Evolutionary conservation across 2,113 vertebrate species (phyloP), one percentile per base, ranked within the genome.

Genomic region (Spheniscus mendiculus): DNA sequence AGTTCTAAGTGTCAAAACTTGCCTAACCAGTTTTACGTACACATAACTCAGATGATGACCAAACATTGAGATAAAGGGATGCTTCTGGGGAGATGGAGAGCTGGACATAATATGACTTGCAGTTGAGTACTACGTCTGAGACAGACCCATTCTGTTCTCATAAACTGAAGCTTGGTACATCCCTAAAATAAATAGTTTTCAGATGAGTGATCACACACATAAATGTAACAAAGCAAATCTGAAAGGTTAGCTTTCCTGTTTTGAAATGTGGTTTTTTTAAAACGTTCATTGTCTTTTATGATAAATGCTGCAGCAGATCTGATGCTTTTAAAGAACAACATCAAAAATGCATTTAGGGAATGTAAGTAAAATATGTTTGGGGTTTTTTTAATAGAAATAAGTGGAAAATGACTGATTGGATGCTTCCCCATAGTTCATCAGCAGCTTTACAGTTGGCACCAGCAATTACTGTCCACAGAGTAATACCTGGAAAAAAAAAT

Each of bases 221-320:
- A 45, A 58, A n/a, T 47, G 50, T 80, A 62, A 58, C 30, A 89
- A 80, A 93, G 40, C 30, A 83, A 69, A 52, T 44, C 23, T 70
- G 34, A 56, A 86, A 61, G 22, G n/a, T n/a, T n/a, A n/a, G n/a
- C n/a, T n/a, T n/a, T n/a, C n/a, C n/a, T n/a, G n/a, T n/a, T n/a
- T n/a, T n/a, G n/a, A 50, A 91, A 66, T 11, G 15, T 32, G 2
- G 2, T 50, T 86, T 55, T 69, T 71, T 34, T 5, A 34, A 83
- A 83, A 25, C 0, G 0, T 69, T 71, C 0, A 0, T 44, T 81
- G 10, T 70, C 34, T 74, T 78, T 82, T 83, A 32, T 63, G 55
- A 22, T 40, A 34, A 65, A 32, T 47, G 32, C 55, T 63, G 71
- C 26, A 65, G 76, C 23, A 55, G 52, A 78, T 61, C 7, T 42